Evolutionary conservation across 2,888 invertebrate genomes (phyloP).

Genomic region (Kryphioiulus occultus): DNA sequence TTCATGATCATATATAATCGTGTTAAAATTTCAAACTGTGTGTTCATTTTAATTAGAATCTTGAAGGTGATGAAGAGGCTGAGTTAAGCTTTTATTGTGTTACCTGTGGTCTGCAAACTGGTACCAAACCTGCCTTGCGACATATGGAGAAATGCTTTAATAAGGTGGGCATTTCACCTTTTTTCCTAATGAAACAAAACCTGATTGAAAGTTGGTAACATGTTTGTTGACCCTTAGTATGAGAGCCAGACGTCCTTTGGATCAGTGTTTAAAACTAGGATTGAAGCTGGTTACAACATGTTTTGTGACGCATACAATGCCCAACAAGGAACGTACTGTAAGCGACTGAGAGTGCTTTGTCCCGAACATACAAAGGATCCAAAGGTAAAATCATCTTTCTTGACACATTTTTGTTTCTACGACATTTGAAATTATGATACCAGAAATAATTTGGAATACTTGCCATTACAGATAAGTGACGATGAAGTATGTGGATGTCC

Average conservation of each 20-base stretch:
- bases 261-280: constrained; percentile 90
- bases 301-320: constrained; percentile 97
- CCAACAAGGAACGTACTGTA: constrained; percentile 90
- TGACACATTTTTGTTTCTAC: neutral
- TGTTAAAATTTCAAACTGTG: neutral
- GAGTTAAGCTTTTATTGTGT: constrained; percentile 92
- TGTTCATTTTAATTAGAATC: constrained; percentile 52
- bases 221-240: constrained; percentile 67
- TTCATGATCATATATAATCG: neutral
- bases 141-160: constrained; percentile 99
- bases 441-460: neutral
- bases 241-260: constrained; percentile 98
- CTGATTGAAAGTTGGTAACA: too few relatives aligned
- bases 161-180: constrained; percentile 68
- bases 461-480: constrained; percentile 55
- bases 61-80: constrained; percentile 59
- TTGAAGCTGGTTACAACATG: constrained; percentile 90
- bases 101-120: constrained; percentile 95
- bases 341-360: constrained; percentile 91
- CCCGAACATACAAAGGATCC: constrained; percentile 97
- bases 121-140: constrained; percentile 87
- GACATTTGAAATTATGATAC: neutral
- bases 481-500: constrained; percentile 90
- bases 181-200: constrained; percentile 42
- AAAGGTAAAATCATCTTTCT: constrained; percentile 70